Evolutionary conservation across 2,113 vertebrate genomes (phyloP), one percentile per base, ranked within the genome.

Genomic region (Oreocharis arfaki): DNA sequence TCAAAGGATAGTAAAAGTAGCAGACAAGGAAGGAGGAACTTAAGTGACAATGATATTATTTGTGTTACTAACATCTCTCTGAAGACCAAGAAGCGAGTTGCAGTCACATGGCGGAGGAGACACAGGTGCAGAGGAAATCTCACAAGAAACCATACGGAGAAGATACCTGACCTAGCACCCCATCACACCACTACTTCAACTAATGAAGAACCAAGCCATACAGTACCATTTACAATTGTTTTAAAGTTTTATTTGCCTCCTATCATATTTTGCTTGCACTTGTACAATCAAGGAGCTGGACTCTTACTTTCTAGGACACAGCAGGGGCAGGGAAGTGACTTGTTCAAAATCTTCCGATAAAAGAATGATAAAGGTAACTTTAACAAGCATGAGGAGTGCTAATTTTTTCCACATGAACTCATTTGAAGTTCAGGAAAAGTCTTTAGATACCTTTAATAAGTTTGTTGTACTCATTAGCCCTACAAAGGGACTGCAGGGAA

Each of bases 271-370:
- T 82, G 19, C 30, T 70, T 53, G 9, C 37, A 33, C 13, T 49
- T 53, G 24, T 37, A 61, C 24, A 57, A 11, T 22, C 52, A 59
- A 77, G 9, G 2, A 85, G 13, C 7, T 50, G 4, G 4, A 28
- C 16, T 78, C 12, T 33, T 26, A n/a, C 35, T 64, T 91, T 68
- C 30, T 22, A 76, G 21, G 16, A 46, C 9, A 44, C 7, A 47
- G 5, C 0, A 0, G 33, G 33, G 4, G 19, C 6, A 27, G 24
- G 12, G 3, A 73, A 10, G 13, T 5, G 9, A 44, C 73, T 68
- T 76, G 9, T 81, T 84, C 42, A 33, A 56, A 27, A 35, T 57
- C n/a, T 70, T 82, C 27, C 20, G 11, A 37, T 44, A 13, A 28
- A 57, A 59, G 15, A 82, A 53, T 5, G 10, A n/a, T 47, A 28